Evolutionary conservation across 2,888 invertebrate species (phyloP), one percentile per base, ranked within the genome.

Genomic region (Tinea trinotella): DNA sequence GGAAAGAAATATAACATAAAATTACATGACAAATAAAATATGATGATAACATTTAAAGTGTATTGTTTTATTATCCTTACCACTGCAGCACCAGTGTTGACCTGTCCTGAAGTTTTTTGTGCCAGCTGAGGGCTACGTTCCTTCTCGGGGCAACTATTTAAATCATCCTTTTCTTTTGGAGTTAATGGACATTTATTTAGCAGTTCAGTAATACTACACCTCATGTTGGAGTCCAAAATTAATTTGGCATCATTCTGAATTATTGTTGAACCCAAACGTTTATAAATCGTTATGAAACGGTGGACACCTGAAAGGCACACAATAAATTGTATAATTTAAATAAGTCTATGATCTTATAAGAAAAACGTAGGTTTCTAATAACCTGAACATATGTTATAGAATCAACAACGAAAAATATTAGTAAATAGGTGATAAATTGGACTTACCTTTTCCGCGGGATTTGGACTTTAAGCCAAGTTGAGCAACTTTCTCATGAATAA

Each of bases 381-480:
- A n/a, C n/a, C n/a, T n/a, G n/a, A n/a, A n/a, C n/a, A n/a, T n/a
- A n/a, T n/a, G n/a, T n/a, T n/a, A n/a, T n/a, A n/a, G n/a, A n/a
- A n/a, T n/a, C n/a, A n/a, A n/a, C n/a, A n/a, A n/a, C n/a, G n/a
- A n/a, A n/a, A n/a, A n/a, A n/a, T n/a, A n/a, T n/a, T n/a, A n/a
- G n/a, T n/a, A n/a, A n/a, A n/a, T n/a, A n/a, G n/a, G n/a, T n/a
- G n/a, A 56, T 20, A 57, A 60, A 56, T 56, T 55, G 46, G 24
- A 53, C 24, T 44, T 70, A 93, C 93, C 89, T 82, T 89, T 93
- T 87, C 95, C 95, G 79, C 91, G 88, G 64, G 94, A 95, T 78
- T 92, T 93, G 1, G 94, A 93, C 65, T 92, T 91, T 22, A 95
- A 76, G 4, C 93, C 93, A 59, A 91, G 74, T 59, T 88, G 86